Evolutionary conservation across 2,113 vertebrate species (phyloP).

Genomic region (Pardalotus punctatus): DNA sequence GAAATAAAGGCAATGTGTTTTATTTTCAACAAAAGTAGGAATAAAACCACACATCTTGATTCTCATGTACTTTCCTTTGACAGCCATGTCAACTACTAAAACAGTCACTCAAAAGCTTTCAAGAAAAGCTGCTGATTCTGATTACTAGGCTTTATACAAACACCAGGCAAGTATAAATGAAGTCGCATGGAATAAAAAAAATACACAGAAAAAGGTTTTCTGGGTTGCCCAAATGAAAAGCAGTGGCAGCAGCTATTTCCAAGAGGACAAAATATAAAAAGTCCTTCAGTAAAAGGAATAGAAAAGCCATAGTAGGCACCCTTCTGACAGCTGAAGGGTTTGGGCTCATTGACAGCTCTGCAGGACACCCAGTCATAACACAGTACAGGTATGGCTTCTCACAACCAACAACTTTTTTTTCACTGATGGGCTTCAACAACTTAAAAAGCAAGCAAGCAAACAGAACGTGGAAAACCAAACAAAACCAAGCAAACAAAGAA

Average conservation of each 20-base stretch:
- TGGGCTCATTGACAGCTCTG: background rate
- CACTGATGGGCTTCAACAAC: background rate
- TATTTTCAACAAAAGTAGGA: background rate
- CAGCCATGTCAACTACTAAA: background rate
- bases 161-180: background rate
- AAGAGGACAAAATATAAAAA: background rate
- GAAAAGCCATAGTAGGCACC: background rate
- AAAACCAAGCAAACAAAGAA: background rate
- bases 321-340: background rate
- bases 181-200: background rate
- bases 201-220: background rate
- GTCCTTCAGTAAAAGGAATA: background rate
- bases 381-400: background rate
- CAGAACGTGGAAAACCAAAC: background rate
- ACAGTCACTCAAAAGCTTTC: background rate
- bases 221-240: background rate
- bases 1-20: background rate
- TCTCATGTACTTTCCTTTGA: background rate
- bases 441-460: background rate
- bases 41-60: background rate
- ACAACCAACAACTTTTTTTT: background rate
- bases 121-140: background rate
- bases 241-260: background rate
- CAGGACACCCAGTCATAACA: background rate
- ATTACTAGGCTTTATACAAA: background rate